Base-by-base conservation (phyloP, 2,113 vertebrate species). In the Morone chrysops region DNA sequence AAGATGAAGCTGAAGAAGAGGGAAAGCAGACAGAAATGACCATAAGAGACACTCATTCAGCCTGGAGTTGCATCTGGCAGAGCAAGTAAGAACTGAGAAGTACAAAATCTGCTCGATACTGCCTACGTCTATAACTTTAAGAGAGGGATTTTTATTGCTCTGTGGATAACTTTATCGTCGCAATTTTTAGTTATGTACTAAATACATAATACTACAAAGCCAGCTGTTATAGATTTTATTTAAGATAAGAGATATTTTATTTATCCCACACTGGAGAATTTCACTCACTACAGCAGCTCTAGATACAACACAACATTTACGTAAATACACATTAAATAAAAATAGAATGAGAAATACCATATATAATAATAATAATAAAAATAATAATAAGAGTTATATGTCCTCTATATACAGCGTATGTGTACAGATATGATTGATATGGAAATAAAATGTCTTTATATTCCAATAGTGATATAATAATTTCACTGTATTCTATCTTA, bases 51-150 rank as follows among this genome's bases (percentile, higher is more conserved):
- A 87, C 85, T 56, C 87, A 84, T 79, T 95, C 93, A 67, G 87
- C 94, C 61, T 99, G 98, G 98, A 96, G 81, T 22, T 97, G 97
- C 89, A 96, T 98, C 91, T 99, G 98, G 98, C 95, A 97, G 56
- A 97, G 96, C 97, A 98, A 96, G 98, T 99, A 97, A 96, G 97
- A 70, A 31, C 57, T 25, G 22, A 57, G 22, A 25, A 57, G 12
- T 57, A 25, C 6, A 59, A 36, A 59, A 59, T 59, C 25, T 59
- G 6, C 57, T 36, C 6, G 11, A 59, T 31, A 2, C 22, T 16
- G 13, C 57, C 6, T 36, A 16, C 22, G 6, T 59, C 6, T 31
- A 4, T 36, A n/a, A 54, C 17, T 13, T 56, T 3, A 11, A 22
- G 8, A 56, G 4, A 16, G 14, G 3, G 47, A 9, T 31, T 11